Evolutionary conservation across 2,888 invertebrate genomes (phyloP).

Genomic region (Escarpia spicata): DNA sequence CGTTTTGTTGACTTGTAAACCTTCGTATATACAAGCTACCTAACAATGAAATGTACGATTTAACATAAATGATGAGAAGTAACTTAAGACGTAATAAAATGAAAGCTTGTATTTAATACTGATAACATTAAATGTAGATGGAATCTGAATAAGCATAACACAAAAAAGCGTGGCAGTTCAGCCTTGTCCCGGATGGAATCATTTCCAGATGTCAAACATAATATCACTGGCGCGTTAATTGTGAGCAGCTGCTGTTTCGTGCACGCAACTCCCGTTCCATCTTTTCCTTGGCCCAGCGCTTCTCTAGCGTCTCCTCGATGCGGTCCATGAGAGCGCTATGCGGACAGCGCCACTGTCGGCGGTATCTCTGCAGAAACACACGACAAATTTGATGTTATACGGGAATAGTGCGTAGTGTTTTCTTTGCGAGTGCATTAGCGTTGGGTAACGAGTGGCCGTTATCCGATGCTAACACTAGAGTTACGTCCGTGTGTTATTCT

Average conservation of each 20-base stretch:
- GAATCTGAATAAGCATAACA: not conserved
- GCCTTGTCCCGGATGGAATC: not conserved
- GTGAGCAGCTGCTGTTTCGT: conserved; percentile 16
- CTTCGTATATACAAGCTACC: too few species aligned
- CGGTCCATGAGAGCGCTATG: conserved; percentile 61
- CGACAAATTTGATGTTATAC: not conserved
- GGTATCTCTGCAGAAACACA: conserved; percentile 51
- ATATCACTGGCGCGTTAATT: conserved; percentile 1
- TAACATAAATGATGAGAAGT: not conserved
- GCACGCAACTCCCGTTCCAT: conserved; percentile 22
- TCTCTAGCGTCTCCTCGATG: conserved; percentile 49
- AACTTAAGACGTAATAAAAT: not conserved
- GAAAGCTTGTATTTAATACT: not conserved
- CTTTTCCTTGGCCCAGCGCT: conserved; percentile 52
- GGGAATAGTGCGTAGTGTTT: too few species aligned
- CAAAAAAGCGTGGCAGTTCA: not conserved
- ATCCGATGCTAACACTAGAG: too few species aligned
- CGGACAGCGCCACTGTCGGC: conserved; percentile 54
- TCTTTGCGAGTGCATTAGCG: too few species aligned
- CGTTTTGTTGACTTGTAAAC: too few species aligned
- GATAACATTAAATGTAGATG: not conserved
- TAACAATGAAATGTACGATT: too few species aligned
- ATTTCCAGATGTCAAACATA: not conserved
- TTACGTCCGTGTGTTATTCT: too few species aligned
- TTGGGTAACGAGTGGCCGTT: too few species aligned